Evolutionary conservation across 2,113 vertebrate genomes (phyloP), one percentile per base, ranked within the genome.

Genomic region (Rhipidura dahli): DNA sequence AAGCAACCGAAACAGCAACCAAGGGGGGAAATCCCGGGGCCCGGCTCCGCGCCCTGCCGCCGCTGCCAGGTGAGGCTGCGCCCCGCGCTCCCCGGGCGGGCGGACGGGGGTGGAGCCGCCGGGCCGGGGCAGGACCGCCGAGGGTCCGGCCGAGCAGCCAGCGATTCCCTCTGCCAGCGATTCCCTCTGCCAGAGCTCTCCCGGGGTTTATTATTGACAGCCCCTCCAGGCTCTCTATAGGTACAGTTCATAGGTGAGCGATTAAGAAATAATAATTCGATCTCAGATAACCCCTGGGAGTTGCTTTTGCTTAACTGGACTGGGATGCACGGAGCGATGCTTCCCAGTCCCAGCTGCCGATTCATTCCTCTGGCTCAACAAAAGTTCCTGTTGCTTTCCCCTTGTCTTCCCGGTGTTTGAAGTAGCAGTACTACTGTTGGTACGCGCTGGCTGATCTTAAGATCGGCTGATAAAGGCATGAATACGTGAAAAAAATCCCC

Each of bases 41-140:
- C 94, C 80, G 90, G 42, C 35, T 11, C 15, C 11, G 27, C 22
- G 35, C 26, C 40, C 33, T 2, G 33, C 51, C 28, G n/a, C 97
- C 98, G 98, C 98, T 94, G 97, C 95, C 97, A 99, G 98, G 98
- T 99, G 98, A 97, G 97, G 97, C 97, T 97, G 97, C 97, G 96
- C 94, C 22, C 65, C 56, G 39, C 64, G 63, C 35, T 28, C 22
- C 23, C 45, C 18, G 76, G n/a, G 51, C 80, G 37, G 44, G 24
- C 80, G 37, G 44, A 21, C 54, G 78, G 72, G 97, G 98, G 98
- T 81, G 98, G 98, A 97, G 96, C 50, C 56, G 44, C 77, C 17
- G 63, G 33, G 17, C 50, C 26, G 60, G 65, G 73, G 19, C 63
- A 3, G 65, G 15, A 27, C 53, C 10, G 45, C 28, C 21, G 9